Conservation (phyloP, 2,113 vertebrate species). For the Tragelaphus imberbis region DNA sequence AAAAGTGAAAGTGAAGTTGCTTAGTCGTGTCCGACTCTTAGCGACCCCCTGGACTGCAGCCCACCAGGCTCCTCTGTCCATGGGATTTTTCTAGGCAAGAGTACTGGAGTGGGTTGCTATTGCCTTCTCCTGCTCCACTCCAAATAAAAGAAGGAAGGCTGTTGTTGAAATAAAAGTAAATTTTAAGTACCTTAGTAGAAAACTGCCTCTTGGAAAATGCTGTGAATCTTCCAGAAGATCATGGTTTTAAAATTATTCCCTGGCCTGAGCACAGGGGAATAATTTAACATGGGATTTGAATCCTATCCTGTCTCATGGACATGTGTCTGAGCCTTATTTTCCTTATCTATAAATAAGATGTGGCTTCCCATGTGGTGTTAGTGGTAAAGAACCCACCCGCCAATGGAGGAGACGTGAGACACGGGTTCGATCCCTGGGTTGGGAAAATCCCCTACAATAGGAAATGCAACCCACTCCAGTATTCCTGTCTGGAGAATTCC, state of each 20-base stretch:
- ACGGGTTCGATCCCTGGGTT: background rate
- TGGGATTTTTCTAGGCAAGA: too few species aligned
- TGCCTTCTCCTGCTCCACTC: too few species aligned
- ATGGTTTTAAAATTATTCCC: background rate
- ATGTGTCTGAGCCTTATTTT: accelerated
- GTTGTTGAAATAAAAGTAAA: background rate
- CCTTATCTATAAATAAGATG: background rate
- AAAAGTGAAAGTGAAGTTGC: too few species aligned
- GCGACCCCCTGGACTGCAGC: too few species aligned
- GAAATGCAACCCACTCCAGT: background rate
- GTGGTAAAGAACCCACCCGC: background rate
- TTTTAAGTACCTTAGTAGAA: too few species aligned
- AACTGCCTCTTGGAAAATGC: background rate
- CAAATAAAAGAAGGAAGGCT: background rate
- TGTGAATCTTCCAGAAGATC: background rate
- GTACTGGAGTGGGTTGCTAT: too few species aligned
- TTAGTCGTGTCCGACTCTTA: too few species aligned
- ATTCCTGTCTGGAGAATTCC: background rate
- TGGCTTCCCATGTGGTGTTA: background rate
- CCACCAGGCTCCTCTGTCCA: too few species aligned
- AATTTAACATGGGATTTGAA: too few species aligned
- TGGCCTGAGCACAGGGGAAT: background rate
- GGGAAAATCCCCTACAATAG: background rate
- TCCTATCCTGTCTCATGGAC: accelerated
- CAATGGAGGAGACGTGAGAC: background rate